Conservation (phyloP, 2,113 vertebrate species). For the Heptranchias perlo region DNA sequence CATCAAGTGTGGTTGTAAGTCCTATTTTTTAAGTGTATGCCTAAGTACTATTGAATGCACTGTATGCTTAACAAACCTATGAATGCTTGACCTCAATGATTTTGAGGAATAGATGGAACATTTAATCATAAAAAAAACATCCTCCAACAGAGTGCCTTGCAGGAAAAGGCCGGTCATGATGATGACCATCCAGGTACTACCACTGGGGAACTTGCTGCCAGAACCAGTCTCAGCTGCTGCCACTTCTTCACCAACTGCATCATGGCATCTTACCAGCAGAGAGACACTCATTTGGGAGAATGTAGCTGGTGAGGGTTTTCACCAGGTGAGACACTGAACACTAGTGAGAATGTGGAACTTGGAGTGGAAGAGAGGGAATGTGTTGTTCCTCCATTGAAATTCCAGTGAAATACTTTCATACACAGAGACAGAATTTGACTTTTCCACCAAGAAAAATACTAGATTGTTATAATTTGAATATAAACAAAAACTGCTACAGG, state of each 20-base stretch:
- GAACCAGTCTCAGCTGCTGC: neutral
- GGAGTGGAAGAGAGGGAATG: too few species aligned
- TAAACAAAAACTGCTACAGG: neutral
- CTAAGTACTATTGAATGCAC: too few species aligned
- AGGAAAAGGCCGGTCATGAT: too few species aligned
- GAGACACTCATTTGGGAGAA: neutral
- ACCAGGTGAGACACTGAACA: too few species aligned
- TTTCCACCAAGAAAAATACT: neutral
- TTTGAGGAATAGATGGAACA: neutral
- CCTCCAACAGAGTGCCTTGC: neutral
- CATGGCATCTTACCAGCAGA: neutral
- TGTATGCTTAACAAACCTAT: neutral
- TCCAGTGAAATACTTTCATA: too few species aligned
- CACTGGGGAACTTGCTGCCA: too few species aligned
- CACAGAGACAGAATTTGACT: neutral
- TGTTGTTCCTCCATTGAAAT: too few species aligned
- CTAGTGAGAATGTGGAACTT: too few species aligned
- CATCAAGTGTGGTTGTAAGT: too few species aligned
- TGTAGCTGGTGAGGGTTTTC: neutral
- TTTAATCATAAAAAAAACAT: neutral
- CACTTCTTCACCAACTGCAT: neutral
- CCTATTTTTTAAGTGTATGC: too few species aligned
- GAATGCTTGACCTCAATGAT: neutral
- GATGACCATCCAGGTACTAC: neutral
- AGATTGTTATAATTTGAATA: neutral